phyloP scores from a whole-genome alignment of 30 jellyfish, hydroid and myxozoan genomes.

The Hydra vulgaris region DNA sequence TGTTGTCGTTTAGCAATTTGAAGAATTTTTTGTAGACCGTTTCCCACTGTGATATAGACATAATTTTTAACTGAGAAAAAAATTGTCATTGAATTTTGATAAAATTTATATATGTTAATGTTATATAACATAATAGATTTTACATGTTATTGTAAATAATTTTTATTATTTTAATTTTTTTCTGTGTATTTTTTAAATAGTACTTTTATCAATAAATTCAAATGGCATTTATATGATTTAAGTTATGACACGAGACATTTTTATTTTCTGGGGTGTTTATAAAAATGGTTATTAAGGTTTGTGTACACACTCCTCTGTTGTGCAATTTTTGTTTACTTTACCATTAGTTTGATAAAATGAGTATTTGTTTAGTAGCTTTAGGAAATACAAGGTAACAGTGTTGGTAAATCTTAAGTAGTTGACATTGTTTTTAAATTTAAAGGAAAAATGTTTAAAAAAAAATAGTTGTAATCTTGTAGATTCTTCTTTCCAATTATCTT shows the following conservation, averaged over 20 bases:
- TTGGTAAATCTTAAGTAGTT: neutral
- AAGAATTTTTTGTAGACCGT: neutral
- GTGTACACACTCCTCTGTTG: constrained; percentile 2
- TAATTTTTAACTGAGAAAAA: too few relatives aligned
- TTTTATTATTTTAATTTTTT: too few relatives aligned
- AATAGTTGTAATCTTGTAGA: too few relatives aligned
- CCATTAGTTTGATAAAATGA: constrained; percentile 2
- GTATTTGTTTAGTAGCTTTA: neutral
- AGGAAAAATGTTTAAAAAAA: neutral
- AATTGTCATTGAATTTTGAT: too few relatives aligned
- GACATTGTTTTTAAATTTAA: neutral
- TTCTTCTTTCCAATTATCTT: too few relatives aligned
- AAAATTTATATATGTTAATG: too few relatives aligned
- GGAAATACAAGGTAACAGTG: neutral
- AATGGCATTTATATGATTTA: neutral
- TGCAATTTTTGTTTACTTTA: neutral
- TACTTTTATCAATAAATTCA: too few relatives aligned
- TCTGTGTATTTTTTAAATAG: too few relatives aligned
- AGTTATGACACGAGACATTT: neutral
- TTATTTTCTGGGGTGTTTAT: neutral
- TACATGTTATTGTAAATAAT: too few relatives aligned
- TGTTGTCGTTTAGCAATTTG: neutral
- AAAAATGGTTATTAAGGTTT: neutral
- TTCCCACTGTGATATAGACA: neutral
- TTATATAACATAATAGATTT: too few relatives aligned